Evolutionary conservation across 2,888 invertebrate genomes (phyloP).

Genomic region (Eupithecia dodoneata): DNA sequence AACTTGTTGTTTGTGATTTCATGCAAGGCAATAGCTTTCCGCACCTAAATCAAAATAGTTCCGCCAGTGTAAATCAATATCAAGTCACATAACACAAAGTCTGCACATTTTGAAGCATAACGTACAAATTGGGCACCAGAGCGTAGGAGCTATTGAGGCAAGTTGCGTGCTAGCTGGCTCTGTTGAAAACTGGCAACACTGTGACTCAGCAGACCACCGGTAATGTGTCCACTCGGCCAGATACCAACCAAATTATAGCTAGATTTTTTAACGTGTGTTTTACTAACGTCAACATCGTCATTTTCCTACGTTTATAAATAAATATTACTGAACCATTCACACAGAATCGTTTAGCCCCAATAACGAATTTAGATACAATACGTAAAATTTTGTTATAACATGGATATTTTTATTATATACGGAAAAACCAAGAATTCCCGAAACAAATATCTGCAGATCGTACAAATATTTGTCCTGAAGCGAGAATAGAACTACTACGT

Average conservation of each 20-base stretch:
- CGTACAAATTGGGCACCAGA: conserved; percentile 69
- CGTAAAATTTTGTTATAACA: no score
- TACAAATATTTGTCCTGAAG: no score
- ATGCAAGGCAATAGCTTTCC: background rate
- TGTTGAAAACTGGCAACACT: conserved; percentile 62
- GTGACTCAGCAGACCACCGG: conserved; percentile 68
- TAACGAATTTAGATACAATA: no score
- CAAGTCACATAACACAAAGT: conserved; percentile 43
- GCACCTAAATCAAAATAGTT: background rate
- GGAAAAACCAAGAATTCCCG: no score
- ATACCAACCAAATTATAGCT: conserved; percentile 32
- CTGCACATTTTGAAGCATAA: conserved; percentile 61
- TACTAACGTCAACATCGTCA: background rate
- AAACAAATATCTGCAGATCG: no score
- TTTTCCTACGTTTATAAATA: background rate
- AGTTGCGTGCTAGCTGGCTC: conserved; percentile 74
- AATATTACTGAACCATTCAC: background rate
- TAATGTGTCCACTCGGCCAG: conserved; percentile 63
- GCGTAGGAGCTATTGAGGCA: conserved; percentile 73
- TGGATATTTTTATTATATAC: no score
- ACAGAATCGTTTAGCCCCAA: background rate
- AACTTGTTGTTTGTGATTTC: background rate
- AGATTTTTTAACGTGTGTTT: conserved; percentile 34
- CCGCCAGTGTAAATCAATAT: background rate
- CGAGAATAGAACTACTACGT: no score